Conservation (phyloP, 2,888 invertebrate species). For the Mystacides longicornis region DNA sequence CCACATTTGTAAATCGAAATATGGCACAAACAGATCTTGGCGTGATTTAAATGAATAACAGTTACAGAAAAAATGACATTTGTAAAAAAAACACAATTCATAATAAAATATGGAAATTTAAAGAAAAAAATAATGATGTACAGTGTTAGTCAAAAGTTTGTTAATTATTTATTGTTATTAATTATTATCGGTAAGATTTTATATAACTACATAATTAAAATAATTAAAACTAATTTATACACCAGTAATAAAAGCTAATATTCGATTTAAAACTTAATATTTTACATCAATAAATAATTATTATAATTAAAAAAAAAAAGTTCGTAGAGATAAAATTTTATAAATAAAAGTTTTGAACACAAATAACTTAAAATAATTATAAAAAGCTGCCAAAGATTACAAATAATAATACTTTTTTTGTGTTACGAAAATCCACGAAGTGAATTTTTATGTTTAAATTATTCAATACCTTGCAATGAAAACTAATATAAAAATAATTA, state of each 20-base stretch:
- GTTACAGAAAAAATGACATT: background rate
- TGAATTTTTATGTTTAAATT: background rate
- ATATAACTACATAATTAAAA: background rate
- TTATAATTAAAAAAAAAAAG: background rate
- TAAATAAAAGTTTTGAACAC: background rate
- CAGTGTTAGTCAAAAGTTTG: too few relatives aligned
- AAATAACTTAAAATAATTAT: background rate
- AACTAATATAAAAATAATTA: background rate
- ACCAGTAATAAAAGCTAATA: background rate
- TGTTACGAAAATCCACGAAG: background rate
- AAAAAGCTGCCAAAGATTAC: too few relatives aligned
- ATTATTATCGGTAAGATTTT: too few relatives aligned
- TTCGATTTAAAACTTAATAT: background rate
- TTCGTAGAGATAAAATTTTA: background rate
- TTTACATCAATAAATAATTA: constrained; percentile 1
- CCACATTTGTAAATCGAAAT: constrained; percentile 23
- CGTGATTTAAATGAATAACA: constrained; percentile 5
- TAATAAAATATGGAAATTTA: too few relatives aligned
- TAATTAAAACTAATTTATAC: background rate
- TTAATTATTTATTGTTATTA: too few relatives aligned
- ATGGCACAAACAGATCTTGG: constrained; percentile 25
- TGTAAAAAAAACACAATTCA: background rate
- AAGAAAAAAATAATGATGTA: too few relatives aligned
- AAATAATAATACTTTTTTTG: background rate
- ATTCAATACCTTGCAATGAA: background rate